Evolutionary conservation across 1,140 invertebrate genomes (phyloP).

Genomic region (Drosophila triauraria): DNA sequence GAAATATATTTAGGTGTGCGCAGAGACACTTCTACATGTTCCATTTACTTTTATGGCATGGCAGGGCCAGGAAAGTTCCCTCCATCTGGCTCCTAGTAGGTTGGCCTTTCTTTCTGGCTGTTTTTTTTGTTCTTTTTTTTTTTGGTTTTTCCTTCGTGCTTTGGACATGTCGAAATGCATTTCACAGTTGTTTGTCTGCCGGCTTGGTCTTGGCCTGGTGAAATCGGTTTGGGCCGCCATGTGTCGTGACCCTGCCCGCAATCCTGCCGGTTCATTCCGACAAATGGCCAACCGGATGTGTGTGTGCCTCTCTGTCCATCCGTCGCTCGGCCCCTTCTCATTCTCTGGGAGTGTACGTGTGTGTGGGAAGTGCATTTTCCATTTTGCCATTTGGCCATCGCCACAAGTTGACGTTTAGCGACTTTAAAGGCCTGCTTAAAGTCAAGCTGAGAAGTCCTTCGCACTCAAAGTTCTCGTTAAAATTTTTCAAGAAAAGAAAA

Average conservation of each 20-base stretch:
- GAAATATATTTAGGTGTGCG: conserved; percentile 11
- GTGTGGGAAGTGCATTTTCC: conserved; percentile 49
- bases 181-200: conserved; percentile 77
- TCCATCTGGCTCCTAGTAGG: background rate
- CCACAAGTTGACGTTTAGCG: conserved; percentile 48
- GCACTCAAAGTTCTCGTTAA: background rate
- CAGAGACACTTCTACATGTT: conserved; percentile 54
- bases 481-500: background rate
- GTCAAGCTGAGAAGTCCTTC: conserved; percentile 28
- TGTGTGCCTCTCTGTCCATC: conserved; percentile 9
- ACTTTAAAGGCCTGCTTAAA: conserved; percentile 49
- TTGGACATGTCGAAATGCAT: conserved; percentile 75
- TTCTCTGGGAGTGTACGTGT: background rate
- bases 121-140: background rate
- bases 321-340: background rate
- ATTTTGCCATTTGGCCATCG: conserved; percentile 34
- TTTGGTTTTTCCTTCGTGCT: conserved; percentile 4
- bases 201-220: conserved; percentile 14
- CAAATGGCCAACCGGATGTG: conserved; percentile 75
- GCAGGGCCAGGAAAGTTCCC: conserved; percentile 28
- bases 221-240: conserved; percentile 42
- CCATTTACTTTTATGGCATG: conserved; percentile 79
- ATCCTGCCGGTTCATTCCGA: conserved; percentile 80
- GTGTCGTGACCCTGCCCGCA: conserved; percentile 72
- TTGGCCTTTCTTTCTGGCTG: conserved; percentile 21